Evolutionary conservation across 1,140 invertebrate species (phyloP).

Genomic region (Drosophila littoralis): DNA sequence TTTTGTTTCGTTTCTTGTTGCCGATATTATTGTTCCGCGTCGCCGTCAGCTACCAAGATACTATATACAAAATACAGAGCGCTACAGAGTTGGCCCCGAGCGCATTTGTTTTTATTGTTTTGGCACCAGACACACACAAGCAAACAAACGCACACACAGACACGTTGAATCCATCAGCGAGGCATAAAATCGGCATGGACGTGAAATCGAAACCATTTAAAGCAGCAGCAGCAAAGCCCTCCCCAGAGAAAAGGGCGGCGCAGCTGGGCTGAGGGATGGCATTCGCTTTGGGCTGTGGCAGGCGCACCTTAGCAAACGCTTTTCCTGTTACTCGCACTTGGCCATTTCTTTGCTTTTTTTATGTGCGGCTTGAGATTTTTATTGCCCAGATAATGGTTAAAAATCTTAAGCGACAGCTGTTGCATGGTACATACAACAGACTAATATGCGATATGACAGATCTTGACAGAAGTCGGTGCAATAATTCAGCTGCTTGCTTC

Average conservation of each 20-base stretch:
- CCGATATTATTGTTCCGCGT: conserved; percentile 48
- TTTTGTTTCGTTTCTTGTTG: conserved; percentile 28
- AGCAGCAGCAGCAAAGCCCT: conserved; percentile 41
- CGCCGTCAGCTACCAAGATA: conserved; percentile 62
- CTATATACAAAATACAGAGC: conserved; percentile 17
- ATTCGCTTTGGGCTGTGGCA: not conserved
- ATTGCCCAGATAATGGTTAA: conserved; percentile 34
- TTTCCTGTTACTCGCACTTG: conserved; percentile 15
- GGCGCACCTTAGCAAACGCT: conserved; percentile 25
- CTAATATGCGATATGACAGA: not conserved
- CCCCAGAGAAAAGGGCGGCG: conserved; percentile 1
- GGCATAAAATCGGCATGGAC: conserved; percentile 51
- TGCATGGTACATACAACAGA: conserved; percentile 2
- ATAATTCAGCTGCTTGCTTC: conserved; percentile 1
- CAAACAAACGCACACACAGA: conserved; percentile 17
- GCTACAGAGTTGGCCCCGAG: conserved; percentile 41
- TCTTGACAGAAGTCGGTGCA: not conserved
- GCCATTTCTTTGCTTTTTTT: conserved; percentile 21
- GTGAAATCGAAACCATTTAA: conserved; percentile 56
- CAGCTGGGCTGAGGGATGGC: not conserved
- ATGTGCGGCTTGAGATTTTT: conserved; percentile 51
- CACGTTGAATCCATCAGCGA: conserved; percentile 60
- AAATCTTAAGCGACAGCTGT: conserved; percentile 36
- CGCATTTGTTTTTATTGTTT: conserved; percentile 72
- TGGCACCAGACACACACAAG: conserved; percentile 29